Percentiles rank a stretch among this genome's conserved stretches.
These are phyloP conservation scores for Scaeva pyrastri DNA, from an alignment of 2,888 invertebrate species.

Conservation along the genomic window DNA sequence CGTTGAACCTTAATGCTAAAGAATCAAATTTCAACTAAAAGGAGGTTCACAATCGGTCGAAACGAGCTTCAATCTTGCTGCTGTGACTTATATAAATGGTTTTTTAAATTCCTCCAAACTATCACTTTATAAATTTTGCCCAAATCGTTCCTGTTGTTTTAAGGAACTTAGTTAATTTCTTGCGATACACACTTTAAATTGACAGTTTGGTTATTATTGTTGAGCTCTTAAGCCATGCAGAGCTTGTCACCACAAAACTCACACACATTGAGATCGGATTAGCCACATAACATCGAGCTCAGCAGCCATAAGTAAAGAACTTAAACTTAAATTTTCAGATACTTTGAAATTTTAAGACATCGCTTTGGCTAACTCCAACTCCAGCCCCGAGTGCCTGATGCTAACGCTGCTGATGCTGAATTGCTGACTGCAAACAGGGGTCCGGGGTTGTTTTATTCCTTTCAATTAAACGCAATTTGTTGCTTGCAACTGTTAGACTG, in stretches of 20 bases:
- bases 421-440: neutral
- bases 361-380: constrained; percentile 12
- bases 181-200: constrained; percentile 32
- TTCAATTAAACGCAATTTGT: constrained; percentile 76
- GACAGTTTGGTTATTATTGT: constrained; percentile 16
- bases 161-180: neutral
- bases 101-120: too few relatives aligned
- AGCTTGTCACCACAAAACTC: constrained; percentile 50
- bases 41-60: too few relatives aligned
- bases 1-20: too few relatives aligned
- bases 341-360: constrained; percentile 68
- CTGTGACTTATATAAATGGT: too few relatives aligned
- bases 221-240: constrained; percentile 11
- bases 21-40: too few relatives aligned
- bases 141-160: too few relatives aligned
- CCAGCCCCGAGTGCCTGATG: neutral
- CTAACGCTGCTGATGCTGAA: neutral
- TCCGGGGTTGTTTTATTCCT: constrained; percentile 45
- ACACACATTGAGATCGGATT: constrained; percentile 58
- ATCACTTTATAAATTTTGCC: too few relatives aligned
- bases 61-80: too few relatives aligned
- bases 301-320: constrained; percentile 46
- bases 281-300: constrained; percentile 16
- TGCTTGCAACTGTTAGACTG: constrained; percentile 62
- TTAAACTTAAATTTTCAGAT: constrained; percentile 65